These are phyloP conservation scores for Melanotaenia trifasciata DNA, from an alignment of 2,797 vertebrate genomes.

Conservation along the genomic window DNA sequence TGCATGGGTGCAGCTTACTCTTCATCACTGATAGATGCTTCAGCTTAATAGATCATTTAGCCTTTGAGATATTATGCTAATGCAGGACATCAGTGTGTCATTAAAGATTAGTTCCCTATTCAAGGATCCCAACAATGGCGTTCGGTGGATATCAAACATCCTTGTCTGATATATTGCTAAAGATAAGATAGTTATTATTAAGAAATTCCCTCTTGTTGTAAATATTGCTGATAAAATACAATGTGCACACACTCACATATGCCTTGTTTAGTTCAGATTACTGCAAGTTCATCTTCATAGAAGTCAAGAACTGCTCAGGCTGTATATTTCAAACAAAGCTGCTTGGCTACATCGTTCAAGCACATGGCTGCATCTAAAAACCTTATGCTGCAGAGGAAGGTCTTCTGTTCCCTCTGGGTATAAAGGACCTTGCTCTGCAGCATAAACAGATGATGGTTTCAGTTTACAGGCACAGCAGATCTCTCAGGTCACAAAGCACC, in stretches of 20 bases:
- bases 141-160: slow-evolving; percentile 35
- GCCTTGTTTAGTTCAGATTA: neutral
- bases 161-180: slow-evolving; percentile 19
- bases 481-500: neutral
- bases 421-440: neutral
- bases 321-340: slow-evolving; percentile 1
- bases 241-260: neutral
- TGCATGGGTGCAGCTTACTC: slow-evolving; percentile 39
- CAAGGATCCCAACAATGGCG: slow-evolving; percentile 38
- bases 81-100: slow-evolving; percentile 56
- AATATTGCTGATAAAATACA: slow-evolving; percentile 30
- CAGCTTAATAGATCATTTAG: slow-evolving; percentile 60
- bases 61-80: slow-evolving; percentile 64
- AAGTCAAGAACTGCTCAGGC: neutral
- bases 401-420: neutral
- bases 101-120: slow-evolving; percentile 44
- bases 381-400: neutral
- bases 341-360: neutral
- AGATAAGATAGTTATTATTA: slow-evolving; percentile 29
- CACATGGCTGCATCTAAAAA: neutral
- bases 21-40: slow-evolving; percentile 58
- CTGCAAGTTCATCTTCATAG: neutral
- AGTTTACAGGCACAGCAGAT: slow-evolving; percentile 19
- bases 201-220: slow-evolving; percentile 28
- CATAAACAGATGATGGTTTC: slow-evolving; percentile 11